Evolutionary conservation across 2,797 vertebrate genomes (phyloP).

Genomic region (Psittacula derbiana): DNA sequence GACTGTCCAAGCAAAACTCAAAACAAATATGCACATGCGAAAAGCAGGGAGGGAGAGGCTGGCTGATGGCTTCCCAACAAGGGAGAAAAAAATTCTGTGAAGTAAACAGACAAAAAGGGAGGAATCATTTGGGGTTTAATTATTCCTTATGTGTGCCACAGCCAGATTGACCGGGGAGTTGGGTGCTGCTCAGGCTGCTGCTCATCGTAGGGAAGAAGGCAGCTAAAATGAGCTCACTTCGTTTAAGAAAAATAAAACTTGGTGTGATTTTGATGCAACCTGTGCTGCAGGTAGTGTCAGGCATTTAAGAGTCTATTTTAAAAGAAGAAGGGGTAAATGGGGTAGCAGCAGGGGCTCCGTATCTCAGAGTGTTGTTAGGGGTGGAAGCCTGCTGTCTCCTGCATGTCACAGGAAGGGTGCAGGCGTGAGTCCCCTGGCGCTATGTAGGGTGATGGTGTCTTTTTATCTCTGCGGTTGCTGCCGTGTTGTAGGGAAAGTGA

Average conservation of each 20-base stretch:
- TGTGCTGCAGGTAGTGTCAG: not conserved
- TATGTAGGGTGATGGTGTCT: not conserved
- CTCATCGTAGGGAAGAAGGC: not conserved
- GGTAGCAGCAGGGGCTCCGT: not conserved
- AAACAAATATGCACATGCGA: conserved; percentile 59
- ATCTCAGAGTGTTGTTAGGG: not conserved
- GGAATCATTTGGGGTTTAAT: conserved; percentile 24
- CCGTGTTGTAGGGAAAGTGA: not conserved
- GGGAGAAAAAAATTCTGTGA: conserved; percentile 48
- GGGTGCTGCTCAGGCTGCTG: conserved; percentile 24
- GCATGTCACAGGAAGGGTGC: fast-evolving
- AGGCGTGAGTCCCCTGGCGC: fast-evolving
- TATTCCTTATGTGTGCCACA: not conserved
- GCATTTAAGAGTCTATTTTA: not conserved
- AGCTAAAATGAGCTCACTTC: conserved; percentile 24
- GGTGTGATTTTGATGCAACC: not conserved
- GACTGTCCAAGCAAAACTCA: conserved; percentile 70
- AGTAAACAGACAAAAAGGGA: conserved; percentile 55
- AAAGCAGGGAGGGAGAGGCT: not conserved
- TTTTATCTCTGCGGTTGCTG: not conserved
- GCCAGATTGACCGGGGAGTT: not conserved
- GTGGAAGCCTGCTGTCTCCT: not conserved
- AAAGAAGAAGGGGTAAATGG: not conserved
- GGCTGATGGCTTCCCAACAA: conserved; percentile 22
- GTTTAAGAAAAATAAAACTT: not conserved